A percentile compares a stretch with the other conserved stretches of the same genome.
These are phyloP conservation scores for Monomorium pharaonis DNA, from an alignment of 1,140 invertebrate genomes.

Conservation along the genomic window DNA sequence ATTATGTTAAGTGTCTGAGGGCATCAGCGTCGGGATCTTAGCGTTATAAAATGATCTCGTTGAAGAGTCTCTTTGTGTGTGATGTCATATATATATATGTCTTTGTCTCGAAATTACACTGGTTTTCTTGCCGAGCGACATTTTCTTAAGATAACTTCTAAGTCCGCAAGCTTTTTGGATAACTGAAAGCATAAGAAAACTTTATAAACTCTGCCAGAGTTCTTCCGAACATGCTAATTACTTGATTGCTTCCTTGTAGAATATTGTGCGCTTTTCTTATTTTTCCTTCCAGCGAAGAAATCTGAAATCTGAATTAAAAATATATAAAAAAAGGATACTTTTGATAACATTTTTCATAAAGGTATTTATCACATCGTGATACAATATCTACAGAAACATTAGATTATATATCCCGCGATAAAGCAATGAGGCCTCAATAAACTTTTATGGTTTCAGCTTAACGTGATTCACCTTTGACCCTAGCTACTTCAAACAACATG, in stretches of 20 bases:
- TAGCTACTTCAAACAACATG: neutral
- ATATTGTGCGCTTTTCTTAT: neutral
- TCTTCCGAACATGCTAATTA: neutral
- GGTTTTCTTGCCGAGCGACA: neutral
- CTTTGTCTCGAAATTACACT: neutral
- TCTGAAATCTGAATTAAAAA: neutral
- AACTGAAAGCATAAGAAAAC: neutral
- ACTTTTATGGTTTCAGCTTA: neutral
- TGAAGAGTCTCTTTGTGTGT: neutral
- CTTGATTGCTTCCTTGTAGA: neutral
- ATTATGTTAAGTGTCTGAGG: neutral
- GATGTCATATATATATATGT: neutral
- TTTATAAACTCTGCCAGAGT: neutral
- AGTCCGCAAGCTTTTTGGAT: neutral
- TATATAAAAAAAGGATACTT: neutral
- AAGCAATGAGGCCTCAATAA: neutral
- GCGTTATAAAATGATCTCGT: neutral
- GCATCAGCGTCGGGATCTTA: neutral
- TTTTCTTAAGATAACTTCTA: neutral
- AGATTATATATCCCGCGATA: neutral
- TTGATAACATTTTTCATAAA: neutral
- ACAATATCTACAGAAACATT: neutral
- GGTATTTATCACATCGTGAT: neutral
- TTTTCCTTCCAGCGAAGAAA: neutral
- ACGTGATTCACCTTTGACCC: neutral